phyloP scores from a whole-genome alignment of 2,888 invertebrate genomes.

The Apeira syringaria region DNA sequence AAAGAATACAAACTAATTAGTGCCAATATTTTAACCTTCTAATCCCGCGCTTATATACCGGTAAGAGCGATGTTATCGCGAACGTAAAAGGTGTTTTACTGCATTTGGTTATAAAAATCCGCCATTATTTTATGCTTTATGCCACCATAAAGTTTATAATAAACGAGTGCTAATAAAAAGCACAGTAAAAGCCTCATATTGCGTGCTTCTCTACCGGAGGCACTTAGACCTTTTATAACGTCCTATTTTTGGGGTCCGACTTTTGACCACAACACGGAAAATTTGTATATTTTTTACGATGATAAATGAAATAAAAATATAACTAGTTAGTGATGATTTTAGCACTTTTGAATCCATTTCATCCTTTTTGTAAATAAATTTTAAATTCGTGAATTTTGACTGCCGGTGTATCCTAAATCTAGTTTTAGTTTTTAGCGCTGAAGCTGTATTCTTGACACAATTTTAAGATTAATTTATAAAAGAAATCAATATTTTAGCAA shows the following conservation, averaged over 20 bases:
- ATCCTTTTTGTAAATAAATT: no score
- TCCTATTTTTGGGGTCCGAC: slow-evolving; percentile 33
- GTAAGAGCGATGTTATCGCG: slow-evolving; percentile 33
- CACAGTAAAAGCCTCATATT: slow-evolving; percentile 60
- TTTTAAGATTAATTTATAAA: no score
- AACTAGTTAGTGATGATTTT: no score
- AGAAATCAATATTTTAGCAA: no score
- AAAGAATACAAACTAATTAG: background rate
- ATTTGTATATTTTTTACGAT: no score
- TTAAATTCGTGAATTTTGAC: no score
- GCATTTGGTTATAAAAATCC: slow-evolving; percentile 72
- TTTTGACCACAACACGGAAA: slow-evolving; percentile 3
- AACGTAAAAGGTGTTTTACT: slow-evolving; percentile 77
- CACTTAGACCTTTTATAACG: slow-evolving; percentile 43
- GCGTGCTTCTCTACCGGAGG: slow-evolving; percentile 46
- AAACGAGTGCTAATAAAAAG: slow-evolving; percentile 71
- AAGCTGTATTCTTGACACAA: no score
- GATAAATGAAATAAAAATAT: no score
- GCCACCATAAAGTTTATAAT: slow-evolving; percentile 77
- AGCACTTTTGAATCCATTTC: no score
- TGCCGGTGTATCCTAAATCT: no score
- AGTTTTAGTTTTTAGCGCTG: no score
- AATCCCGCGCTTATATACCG: slow-evolving; percentile 6
- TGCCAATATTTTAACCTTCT: background rate
- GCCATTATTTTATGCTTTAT: slow-evolving; percentile 78